Percentiles rank a stretch among this genome's conserved stretches.
Evolutionary conservation across 2,113 vertebrate species (phyloP).

Genomic region (Ailurus styani): DNA sequence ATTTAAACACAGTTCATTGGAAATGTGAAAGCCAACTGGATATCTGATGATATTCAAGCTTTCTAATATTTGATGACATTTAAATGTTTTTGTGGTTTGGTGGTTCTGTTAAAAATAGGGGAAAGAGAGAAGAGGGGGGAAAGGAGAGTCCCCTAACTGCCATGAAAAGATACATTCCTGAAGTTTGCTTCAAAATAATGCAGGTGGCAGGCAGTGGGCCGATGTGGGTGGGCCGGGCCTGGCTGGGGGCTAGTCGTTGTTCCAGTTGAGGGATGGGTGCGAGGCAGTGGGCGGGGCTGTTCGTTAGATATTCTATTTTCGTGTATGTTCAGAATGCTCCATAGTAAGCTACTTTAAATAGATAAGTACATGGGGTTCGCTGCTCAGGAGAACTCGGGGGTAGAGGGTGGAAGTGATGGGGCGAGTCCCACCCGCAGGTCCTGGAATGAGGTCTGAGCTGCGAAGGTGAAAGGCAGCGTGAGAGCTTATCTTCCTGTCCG

Average conservation of each 20-base stretch:
- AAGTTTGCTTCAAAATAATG: not conserved
- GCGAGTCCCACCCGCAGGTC: too few relatives aligned
- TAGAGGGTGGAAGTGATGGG: not conserved
- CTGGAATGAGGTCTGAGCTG: not conserved
- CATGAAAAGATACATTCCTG: not conserved
- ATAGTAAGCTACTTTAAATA: not conserved
- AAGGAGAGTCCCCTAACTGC: not conserved
- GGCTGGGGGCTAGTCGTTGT: not conserved
- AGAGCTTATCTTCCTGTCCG: not conserved
- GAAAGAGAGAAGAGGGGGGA: accelerated
- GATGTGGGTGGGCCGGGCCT: accelerated
- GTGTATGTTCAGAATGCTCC: not conserved
- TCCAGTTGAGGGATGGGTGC: not conserved
- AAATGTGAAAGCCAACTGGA: not conserved
- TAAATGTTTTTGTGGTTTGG: not conserved
- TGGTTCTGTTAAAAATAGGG: not conserved
- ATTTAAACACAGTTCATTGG: not conserved
- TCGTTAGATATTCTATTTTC: not conserved
- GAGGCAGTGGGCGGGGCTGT: not conserved
- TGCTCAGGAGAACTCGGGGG: not conserved
- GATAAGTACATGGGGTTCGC: not conserved
- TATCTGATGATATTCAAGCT: not conserved
- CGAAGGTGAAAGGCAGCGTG: not conserved
- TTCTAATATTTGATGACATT: not conserved
- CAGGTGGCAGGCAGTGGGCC: not conserved